Evolutionary conservation across 1,140 invertebrate genomes (phyloP), one percentile per base, ranked within the genome.

Genomic region (Meloidogyne exigua): DNA sequence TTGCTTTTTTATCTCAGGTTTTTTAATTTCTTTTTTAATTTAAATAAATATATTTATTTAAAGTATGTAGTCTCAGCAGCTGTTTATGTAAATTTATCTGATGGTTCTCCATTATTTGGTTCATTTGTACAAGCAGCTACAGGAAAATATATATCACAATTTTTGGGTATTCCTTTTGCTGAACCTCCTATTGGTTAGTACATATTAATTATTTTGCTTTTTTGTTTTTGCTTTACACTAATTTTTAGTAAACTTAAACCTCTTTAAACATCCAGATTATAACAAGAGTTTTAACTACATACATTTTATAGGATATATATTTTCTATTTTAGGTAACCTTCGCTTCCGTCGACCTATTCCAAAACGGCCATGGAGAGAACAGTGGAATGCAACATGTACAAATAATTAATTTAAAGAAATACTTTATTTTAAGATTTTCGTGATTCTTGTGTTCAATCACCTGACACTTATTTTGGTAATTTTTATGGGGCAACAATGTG

Each of bases 321-420:
- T 71, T 0, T 64, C 1, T 15, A n/a, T 28, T 36, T 23, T 12
- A 73, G 72, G 83, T 11, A 78, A 75, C 25, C 80, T 86, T 32
- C 79, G 85, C 36, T 87, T 87, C 76, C 83, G 85, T n/a, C 85
- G 85, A 62, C 85, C 85, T 2, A 72, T 77, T 25, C 86, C 85
- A 32, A 88, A 88, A 76, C 44, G 70, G 13, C 85, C 85, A 21
- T 87, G 85, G 85, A 68, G 85, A 25, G 70, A 79, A 18, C 75
- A 77, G 12, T 81, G 87, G n/a, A 88, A 90, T 80, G 92, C 94
- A 1, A 95, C 93, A 0, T 90, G 89, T 83, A 90, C 15, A 28
- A 18, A n/a, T 39, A n/a, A 18, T 28, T 94, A 85, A 92, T 93
- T 62, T 98, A 95, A 89, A 92, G 93, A 81, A 32, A 95, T 97